Evolutionary conservation across 2,888 invertebrate genomes (phyloP).

Genomic region (Erannis defoliaria): DNA sequence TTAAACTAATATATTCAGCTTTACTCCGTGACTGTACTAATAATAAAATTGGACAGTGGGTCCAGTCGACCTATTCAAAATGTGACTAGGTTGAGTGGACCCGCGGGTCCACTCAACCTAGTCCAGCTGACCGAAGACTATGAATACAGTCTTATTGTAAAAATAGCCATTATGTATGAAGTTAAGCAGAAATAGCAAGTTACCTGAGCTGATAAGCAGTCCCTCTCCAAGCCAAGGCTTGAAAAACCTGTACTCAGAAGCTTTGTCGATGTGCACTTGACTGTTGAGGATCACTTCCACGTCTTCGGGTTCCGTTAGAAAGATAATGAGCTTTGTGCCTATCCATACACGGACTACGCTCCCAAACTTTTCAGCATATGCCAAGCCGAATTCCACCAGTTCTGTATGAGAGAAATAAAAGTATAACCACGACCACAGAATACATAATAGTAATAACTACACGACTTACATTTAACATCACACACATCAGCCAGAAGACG

Average conservation of each 20-base stretch:
- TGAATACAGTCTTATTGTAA: too few species aligned
- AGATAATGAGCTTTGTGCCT: conserved; percentile 89
- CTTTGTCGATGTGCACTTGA: conserved; percentile 91
- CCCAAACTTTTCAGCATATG: conserved; percentile 82
- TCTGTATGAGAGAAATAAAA: conserved; percentile 70
- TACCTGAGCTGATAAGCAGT: conserved; percentile 91
- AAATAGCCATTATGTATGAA: neutral
- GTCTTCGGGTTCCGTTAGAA: conserved; percentile 90
- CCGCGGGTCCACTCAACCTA: too few species aligned
- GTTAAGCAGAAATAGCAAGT: neutral
- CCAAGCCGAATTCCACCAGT: conserved; percentile 82
- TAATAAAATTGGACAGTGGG: too few species aligned
- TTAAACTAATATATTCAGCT: too few species aligned
- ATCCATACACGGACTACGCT: conserved; percentile 88
- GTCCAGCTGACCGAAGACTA: too few species aligned
- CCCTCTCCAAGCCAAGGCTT: conserved; percentile 94
- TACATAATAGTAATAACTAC: too few species aligned
- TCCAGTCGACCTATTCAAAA: too few species aligned
- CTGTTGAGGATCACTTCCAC: conserved; percentile 92
- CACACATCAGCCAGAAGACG: too few species aligned
- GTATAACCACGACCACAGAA: neutral
- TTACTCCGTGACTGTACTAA: too few species aligned
- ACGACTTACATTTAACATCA: too few species aligned
- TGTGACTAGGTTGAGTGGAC: too few species aligned
- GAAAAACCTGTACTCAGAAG: conserved; percentile 91